Conservation (phyloP, 2,113 vertebrate genomes). For the Nycticryphes semicollaris region DNA sequence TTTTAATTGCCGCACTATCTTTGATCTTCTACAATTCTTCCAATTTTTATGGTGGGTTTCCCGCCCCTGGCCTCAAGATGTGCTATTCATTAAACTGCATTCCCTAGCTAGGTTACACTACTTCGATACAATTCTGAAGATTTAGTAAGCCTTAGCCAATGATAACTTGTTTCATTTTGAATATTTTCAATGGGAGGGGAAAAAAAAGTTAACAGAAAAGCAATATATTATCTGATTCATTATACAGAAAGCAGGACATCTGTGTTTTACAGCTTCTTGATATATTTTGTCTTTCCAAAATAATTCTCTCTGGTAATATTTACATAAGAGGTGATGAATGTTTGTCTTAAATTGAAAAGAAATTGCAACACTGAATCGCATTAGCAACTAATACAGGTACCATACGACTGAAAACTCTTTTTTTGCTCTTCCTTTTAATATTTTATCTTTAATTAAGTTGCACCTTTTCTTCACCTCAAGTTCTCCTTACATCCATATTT, state of each 20-base stretch:
- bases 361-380: background rate
- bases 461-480: background rate
- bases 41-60: background rate
- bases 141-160: background rate
- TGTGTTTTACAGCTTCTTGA: background rate
- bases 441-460: background rate
- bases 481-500: background rate
- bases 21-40: background rate
- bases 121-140: background rate
- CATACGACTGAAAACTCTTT: background rate
- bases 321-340: background rate
- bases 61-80: no score
- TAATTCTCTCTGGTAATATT: background rate
- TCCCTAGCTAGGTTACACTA: background rate
- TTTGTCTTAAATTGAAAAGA: background rate
- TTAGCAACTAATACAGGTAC: background rate
- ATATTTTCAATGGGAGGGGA: background rate
- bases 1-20: background rate
- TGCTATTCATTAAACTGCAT: background rate
- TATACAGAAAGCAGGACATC: background rate
- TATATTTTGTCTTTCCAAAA: background rate
- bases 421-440: background rate
- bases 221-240: background rate
- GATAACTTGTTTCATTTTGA: background rate
- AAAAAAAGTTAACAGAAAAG: background rate